Conservation (phyloP, 2,113 vertebrate genomes). For the Agelaius phoeniceus region DNA sequence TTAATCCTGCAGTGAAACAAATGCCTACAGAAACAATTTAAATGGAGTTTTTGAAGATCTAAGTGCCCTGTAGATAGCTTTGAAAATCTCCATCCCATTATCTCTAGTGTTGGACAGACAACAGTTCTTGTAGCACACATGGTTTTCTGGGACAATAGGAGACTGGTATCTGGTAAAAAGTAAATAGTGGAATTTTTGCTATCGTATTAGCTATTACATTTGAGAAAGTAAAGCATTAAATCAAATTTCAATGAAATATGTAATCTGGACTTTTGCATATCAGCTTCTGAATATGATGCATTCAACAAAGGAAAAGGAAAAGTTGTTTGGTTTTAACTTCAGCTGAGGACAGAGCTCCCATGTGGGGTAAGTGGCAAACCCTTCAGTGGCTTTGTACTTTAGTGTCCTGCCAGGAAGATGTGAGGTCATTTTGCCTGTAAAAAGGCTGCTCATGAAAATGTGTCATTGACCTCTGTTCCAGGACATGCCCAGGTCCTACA, state of each 20-base stretch:
- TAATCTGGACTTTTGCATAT: not conserved
- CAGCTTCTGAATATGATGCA: not conserved
- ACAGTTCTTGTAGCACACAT: not conserved
- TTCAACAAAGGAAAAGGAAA: not conserved
- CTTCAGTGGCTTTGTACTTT: not conserved
- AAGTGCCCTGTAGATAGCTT: not conserved
- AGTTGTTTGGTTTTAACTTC: not conserved
- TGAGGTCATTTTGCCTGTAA: not conserved
- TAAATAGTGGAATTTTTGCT: not conserved
- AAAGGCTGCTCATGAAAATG: not conserved
- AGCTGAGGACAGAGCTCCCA: rapidly evolving
- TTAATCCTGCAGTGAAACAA: not conserved
- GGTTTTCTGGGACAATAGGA: not conserved
- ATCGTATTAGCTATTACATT: not conserved
- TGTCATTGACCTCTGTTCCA: not conserved
- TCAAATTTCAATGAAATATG: not conserved
- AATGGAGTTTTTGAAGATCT: not conserved
- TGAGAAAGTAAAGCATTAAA: not conserved
- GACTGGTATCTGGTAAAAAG: not conserved
- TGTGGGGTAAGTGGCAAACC: rapidly evolving
- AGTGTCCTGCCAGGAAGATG: not conserved
- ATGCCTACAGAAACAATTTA: not conserved
- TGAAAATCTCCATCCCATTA: not conserved
- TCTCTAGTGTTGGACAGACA: not conserved
- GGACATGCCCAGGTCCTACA: not conserved